A percentile compares a stretch with the other conserved stretches of the same genome.
Conservation (phyloP, 2,888 invertebrate genomes). For the Isotomurus palustris region DNA sequence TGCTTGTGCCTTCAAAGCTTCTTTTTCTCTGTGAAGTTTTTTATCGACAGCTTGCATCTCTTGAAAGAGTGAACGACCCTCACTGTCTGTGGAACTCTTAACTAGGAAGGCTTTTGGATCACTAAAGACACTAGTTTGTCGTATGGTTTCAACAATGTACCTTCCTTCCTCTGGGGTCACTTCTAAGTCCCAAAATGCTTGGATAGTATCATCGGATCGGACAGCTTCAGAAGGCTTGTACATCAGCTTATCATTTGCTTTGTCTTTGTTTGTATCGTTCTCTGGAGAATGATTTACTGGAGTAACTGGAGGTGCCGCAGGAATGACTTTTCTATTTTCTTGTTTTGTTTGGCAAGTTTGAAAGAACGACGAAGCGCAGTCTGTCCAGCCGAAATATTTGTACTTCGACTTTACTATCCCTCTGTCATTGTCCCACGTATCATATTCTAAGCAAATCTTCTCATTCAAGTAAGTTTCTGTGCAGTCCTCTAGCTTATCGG, state of each 20-base stretch:
- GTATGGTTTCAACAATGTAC: constrained; percentile 9
- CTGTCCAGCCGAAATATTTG: constrained; percentile 21
- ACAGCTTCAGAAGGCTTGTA: neutral
- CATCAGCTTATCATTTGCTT: too few relatives aligned
- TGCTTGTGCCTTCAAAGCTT: neutral
- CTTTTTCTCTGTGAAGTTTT: neutral
- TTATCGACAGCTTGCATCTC: neutral
- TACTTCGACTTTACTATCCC: neutral
- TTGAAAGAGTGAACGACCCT: neutral
- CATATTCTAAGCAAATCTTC: constrained; percentile 20
- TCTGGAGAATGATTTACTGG: too few relatives aligned
- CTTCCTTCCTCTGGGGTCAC: constrained; percentile 3
- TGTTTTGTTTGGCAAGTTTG: too few relatives aligned
- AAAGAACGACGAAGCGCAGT: constrained; percentile 15
- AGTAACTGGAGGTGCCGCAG: too few relatives aligned
- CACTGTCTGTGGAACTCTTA: neutral
- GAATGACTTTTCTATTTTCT: too few relatives aligned
- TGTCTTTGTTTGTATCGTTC: too few relatives aligned
- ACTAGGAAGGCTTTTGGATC: neutral
- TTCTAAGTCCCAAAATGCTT: constrained; percentile 16
- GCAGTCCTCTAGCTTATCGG: neutral
- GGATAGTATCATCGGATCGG: constrained; percentile 9
- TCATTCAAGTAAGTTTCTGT: constrained; percentile 4
- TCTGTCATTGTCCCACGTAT: constrained; percentile 18
- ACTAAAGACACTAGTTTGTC: constrained; percentile 6